Conservation (phyloP, 2,113 vertebrate species). For the Etheostoma cragini region DNA sequence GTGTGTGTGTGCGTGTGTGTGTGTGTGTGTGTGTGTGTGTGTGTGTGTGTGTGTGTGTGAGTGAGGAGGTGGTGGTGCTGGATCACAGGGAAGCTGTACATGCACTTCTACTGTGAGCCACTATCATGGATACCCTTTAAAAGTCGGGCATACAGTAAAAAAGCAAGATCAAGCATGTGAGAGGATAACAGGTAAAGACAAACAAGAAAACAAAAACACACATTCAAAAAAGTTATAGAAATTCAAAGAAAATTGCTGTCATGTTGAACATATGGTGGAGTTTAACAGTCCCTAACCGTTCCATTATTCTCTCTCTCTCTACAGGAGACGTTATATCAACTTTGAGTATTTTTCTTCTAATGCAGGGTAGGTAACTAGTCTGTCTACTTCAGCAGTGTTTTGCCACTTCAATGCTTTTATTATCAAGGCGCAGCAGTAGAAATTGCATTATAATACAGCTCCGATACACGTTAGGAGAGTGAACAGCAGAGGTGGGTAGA, state of each 20-base stretch:
- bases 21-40: slow-evolving; percentile 1
- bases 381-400: not conserved
- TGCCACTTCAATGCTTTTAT: not conserved
- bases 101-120: slow-evolving; percentile 12
- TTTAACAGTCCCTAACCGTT: slow-evolving; percentile 34
- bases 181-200: slow-evolving; percentile 40
- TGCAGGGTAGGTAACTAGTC: too few relatives aligned
- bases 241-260: slow-evolving; percentile 25
- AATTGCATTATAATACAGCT: not conserved
- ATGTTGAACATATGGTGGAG: slow-evolving; percentile 47
- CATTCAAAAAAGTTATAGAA: slow-evolving; percentile 13
- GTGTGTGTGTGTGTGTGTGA: too few relatives aligned
- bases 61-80: slow-evolving; percentile 21
- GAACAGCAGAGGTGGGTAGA: too few relatives aligned
- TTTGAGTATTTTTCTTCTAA: too few relatives aligned
- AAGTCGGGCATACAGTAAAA: slow-evolving; percentile 27
- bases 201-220: slow-evolving; percentile 15
- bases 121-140: slow-evolving; percentile 34
- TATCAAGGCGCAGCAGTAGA: not conserved
- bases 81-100: slow-evolving; percentile 63
- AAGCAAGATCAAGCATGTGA: not conserved
- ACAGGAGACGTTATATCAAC: slow-evolving; percentile 25
- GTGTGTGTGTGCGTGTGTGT: slow-evolving; percentile 5
- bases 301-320: slow-evolving; percentile 43
- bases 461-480: not conserved